Conservation (phyloP, 2,888 invertebrate genomes). For the Agrotis puta region DNA sequence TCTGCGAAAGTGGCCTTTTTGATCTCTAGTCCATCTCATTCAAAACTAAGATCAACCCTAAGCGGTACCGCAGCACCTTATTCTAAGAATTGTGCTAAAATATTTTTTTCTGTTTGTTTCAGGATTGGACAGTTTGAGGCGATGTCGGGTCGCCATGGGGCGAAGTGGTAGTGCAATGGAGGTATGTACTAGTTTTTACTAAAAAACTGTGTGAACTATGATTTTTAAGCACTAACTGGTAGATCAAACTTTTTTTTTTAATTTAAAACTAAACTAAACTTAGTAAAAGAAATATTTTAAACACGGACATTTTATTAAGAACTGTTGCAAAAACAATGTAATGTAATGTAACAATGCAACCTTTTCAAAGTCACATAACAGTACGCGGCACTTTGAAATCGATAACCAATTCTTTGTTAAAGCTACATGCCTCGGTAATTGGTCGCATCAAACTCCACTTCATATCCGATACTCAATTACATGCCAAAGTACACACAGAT, state of each 20-base stretch:
- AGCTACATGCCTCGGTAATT: constrained; percentile 16
- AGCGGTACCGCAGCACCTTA: too few relatives aligned
- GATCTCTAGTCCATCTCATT: too few relatives aligned
- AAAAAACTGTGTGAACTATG: too few relatives aligned
- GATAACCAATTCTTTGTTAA: constrained; percentile 24
- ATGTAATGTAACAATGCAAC: background rate
- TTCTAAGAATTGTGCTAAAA: background rate
- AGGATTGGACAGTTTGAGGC: constrained; percentile 73
- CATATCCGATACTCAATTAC: constrained; percentile 27
- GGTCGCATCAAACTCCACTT: constrained; percentile 6
- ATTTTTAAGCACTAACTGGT: too few relatives aligned
- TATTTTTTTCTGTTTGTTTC: constrained; percentile 66
- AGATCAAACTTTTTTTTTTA: too few relatives aligned
- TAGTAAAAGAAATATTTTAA: too few relatives aligned
- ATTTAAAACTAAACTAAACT: too few relatives aligned
- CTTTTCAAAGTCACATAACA: constrained; percentile 9
- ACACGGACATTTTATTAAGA: too few relatives aligned
- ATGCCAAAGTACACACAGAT: constrained; percentile 15
- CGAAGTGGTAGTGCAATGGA: constrained; percentile 84
- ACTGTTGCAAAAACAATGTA: too few relatives aligned
- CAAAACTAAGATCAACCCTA: too few relatives aligned
- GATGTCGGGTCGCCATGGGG: constrained; percentile 82
- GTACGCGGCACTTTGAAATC: background rate
- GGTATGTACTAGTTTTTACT: constrained; percentile 67
- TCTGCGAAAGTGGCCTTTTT: too few relatives aligned